Conservation (phyloP, 2,113 vertebrate genomes). For the Mixornis gularis region DNA sequence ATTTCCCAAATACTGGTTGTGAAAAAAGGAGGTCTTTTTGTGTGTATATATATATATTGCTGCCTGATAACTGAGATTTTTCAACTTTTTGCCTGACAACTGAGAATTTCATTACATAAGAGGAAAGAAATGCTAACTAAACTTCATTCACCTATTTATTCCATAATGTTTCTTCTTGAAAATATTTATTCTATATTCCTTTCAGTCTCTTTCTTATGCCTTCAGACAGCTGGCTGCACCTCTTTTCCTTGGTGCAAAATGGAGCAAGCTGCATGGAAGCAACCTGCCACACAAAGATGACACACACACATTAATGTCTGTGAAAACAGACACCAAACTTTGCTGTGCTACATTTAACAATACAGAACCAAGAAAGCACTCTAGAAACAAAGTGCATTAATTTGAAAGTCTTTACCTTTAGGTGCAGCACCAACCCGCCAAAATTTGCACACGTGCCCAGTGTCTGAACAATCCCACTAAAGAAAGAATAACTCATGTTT, state of each 20-base stretch:
- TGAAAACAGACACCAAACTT: neutral
- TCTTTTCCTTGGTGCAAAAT: neutral
- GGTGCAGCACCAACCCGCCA: neutral
- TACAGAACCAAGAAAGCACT: neutral
- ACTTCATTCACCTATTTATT: neutral
- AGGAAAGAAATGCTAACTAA: neutral
- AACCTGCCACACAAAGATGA: rapidly evolving
- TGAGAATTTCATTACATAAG: neutral
- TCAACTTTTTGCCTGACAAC: neutral
- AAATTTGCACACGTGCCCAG: neutral
- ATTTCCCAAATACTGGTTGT: neutral
- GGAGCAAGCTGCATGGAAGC: neutral
- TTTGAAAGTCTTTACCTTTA: neutral
- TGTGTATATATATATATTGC: rapidly evolving
- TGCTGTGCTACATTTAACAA: neutral
- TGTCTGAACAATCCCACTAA: neutral
- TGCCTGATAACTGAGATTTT: neutral
- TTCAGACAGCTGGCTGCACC: neutral
- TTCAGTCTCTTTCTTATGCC: neutral
- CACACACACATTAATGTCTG: neutral
- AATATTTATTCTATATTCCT: neutral
- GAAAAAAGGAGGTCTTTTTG: neutral
- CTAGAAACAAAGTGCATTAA: neutral
- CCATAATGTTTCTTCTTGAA: neutral
- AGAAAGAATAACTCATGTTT: neutral